Base-by-base conservation (phyloP, 2,888 invertebrate genomes). In the Slavum lentiscoides region DNA sequence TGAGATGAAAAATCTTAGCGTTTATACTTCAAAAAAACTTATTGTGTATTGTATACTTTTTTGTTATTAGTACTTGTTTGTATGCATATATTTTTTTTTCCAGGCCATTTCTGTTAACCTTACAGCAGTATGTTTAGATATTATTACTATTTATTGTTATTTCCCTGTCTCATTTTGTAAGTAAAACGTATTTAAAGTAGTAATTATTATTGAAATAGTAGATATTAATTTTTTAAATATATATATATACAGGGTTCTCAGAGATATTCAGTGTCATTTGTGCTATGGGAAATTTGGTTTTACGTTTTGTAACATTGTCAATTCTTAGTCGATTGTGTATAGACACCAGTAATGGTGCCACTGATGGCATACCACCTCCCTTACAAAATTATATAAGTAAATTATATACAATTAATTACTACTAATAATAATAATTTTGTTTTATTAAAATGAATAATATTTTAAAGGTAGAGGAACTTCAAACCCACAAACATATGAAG, bases 61-160 rank as follows among this genome's bases (percentile, higher is more conserved):
- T 39, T 39, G 7, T 39, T 39, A 39, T 39, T 39, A 39, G 5
- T 39, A 39, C 5, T 39, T 6, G 39, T n/a, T n/a, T n/a, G n/a
- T n/a, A n/a, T n/a, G n/a, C n/a, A n/a, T 15, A 8, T 67, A 21
- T 15, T 55, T 55, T 43, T 21, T 67, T 80, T 72, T 80, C 1
- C n/a, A 80, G 80, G 70, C 80, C 39, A 80, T 80, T 80, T 80
- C 80, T 62, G 72, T 80, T 21, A 80, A 80, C 23, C 70, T 80
- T 15, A 62, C 72, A n/a, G 19, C 80, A 64, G 58, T 72, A 58
- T 66, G 58, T 58, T 58, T 80, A 58, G 80, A 80, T 43, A 66
- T 72, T 15, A 17, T 80, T 15, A 80, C 80, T 17, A 58, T 80
- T 58, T 80, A 72, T 43, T 80, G 80, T 72, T 72, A 62, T 72